A percentile compares a stretch with the other conserved stretches of the same genome.
Evolutionary conservation across 2,888 invertebrate genomes (phyloP).

Genomic region (Clanis bilineata): DNA sequence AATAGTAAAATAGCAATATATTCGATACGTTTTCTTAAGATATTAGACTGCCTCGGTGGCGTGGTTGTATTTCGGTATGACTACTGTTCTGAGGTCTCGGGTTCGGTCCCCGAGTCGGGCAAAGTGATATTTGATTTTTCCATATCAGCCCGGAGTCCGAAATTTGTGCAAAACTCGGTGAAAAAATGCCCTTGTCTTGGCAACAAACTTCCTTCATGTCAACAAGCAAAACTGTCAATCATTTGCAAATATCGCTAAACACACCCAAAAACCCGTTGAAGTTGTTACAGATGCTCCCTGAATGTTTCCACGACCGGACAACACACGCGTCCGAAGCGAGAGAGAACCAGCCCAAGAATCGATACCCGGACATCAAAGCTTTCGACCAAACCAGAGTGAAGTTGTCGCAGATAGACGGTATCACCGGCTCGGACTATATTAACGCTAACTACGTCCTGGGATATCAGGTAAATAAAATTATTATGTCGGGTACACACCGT

Average conservation of each 20-base stretch:
- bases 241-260: conserved; percentile 19
- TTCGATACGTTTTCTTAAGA: no score
- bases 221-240: neutral
- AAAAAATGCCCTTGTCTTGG: no score
- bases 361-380: conserved; percentile 96
- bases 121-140: no score
- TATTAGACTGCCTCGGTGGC: no score
- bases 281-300: conserved; percentile 87
- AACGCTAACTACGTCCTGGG: conserved; percentile 96
- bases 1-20: no score
- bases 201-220: no score
- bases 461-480: conserved; percentile 83
- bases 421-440: conserved; percentile 93
- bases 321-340: conserved; percentile 92
- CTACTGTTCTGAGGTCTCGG: no score
- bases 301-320: conserved; percentile 92
- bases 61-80: no score
- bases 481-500: no score
- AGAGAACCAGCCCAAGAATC: conserved; percentile 93
- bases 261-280: conserved; percentile 29
- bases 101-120: no score
- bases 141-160: no score
- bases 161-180: no score
- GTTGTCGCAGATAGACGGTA: conserved; percentile 88
- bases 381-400: conserved; percentile 96